A percentile compares a stretch with the other conserved stretches of the same genome.
These are phyloP conservation scores for Pogonognathellus flavescens DNA, from an alignment of 1,140 invertebrate genomes.

Conservation along the genomic window DNA sequence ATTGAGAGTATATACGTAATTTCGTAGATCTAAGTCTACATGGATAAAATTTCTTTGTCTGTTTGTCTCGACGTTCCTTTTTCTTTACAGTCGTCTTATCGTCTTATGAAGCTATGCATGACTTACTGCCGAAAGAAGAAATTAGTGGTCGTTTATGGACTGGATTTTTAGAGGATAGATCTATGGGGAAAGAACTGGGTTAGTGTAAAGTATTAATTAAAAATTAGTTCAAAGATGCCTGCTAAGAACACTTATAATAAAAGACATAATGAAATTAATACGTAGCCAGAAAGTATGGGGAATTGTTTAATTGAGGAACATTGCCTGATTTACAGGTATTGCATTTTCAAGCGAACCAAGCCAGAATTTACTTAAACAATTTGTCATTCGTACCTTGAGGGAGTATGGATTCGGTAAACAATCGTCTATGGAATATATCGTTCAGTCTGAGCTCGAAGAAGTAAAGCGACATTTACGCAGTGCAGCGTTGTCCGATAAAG, in stretches of 20 bases:
- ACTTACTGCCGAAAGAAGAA: constrained; percentile 60
- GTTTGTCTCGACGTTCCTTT: neutral
- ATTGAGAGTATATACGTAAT: too few species aligned
- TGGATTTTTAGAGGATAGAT: constrained; percentile 62
- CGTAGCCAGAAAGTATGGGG: too few species aligned
- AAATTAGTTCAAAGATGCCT: too few species aligned
- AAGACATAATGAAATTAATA: too few species aligned
- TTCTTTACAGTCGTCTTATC: constrained; percentile 61
- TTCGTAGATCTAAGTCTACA: too few species aligned
- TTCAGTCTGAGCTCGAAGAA: constrained; percentile 58
- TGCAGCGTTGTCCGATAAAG: constrained; percentile 59
- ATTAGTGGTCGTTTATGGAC: constrained; percentile 60
- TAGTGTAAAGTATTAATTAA: neutral
- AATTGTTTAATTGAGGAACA: neutral
- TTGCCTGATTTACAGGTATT: constrained; percentile 29
- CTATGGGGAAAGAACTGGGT: constrained; percentile 61
- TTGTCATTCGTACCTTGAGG: constrained; percentile 51
- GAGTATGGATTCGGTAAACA: constrained; percentile 65
- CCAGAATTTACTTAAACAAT: constrained; percentile 51
- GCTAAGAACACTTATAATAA: too few species aligned
- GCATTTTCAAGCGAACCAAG: constrained; percentile 54
- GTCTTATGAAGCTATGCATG: constrained; percentile 60
- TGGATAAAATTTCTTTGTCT: neutral
- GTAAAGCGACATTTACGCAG: constrained; percentile 41
- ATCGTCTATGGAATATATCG: constrained; percentile 58